phyloP scores from a whole-genome alignment of 64 coral and sea anemone species.

The Actinia equina region DNA sequence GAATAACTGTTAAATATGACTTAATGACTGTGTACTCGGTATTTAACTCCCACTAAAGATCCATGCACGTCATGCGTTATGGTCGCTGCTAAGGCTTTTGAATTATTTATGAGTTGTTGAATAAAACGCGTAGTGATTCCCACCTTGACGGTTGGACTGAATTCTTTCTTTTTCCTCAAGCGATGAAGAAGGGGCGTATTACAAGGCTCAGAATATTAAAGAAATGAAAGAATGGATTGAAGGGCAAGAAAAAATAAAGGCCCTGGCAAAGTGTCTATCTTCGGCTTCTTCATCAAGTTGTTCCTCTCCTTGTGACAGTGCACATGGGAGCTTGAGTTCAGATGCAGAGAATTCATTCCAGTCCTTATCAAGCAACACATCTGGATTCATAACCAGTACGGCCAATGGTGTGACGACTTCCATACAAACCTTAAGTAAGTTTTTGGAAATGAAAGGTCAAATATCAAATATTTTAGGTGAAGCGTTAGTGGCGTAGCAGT shows the following conservation, averaged over 20 bases:
- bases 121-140: no score
- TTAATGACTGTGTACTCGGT: no score
- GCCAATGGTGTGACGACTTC: background rate
- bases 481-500: no score
- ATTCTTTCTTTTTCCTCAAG: background rate
- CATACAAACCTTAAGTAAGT: background rate
- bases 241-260: background rate
- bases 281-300: background rate
- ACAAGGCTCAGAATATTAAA: background rate
- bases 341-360: background rate
- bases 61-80: no score
- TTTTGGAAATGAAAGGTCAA: no score
- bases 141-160: background rate
- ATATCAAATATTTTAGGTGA: no score
- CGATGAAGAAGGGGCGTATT: constrained; percentile 3
- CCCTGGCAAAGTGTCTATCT: background rate
- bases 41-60: no score
- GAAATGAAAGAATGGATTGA: constrained; percentile 4
- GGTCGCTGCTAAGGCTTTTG: no score
- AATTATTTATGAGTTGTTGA: no score
- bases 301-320: background rate
- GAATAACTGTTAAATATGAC: no score
- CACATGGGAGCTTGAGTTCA: background rate
- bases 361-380: background rate
- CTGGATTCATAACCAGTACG: background rate